A percentile compares a stretch with the other conserved stretches of the same genome.
Conservation (phyloP, 1,140 invertebrate species). For the Drosophila kanapiae region DNA sequence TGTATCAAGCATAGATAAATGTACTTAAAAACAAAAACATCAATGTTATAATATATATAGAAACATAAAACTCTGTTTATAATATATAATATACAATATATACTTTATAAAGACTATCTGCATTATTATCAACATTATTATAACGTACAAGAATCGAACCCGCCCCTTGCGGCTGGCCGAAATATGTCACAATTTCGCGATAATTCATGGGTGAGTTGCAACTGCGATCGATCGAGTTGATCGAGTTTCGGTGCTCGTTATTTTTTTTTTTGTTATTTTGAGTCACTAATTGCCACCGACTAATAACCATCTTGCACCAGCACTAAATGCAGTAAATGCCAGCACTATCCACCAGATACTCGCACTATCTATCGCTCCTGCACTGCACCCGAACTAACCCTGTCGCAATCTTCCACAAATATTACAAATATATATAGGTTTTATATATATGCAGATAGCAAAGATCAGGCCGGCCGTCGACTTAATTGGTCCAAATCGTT, state of each 20-base stretch:
- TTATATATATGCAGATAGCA: neutral
- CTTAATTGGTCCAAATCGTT: slow-evolving; percentile 77
- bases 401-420: slow-evolving; percentile 35
- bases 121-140: slow-evolving; percentile 16
- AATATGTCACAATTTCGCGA: slow-evolving; percentile 85
- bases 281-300: slow-evolving; percentile 35
- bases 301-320: slow-evolving; percentile 24
- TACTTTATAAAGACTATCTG: slow-evolving; percentile 10
- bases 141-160: neutral
- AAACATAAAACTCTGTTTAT: neutral
- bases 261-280: neutral
- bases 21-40: too few relatives aligned
- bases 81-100: slow-evolving; percentile 1
- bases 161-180: slow-evolving; percentile 25
- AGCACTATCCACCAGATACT: slow-evolving; percentile 31
- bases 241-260: slow-evolving; percentile 1
- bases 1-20: neutral
- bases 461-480: slow-evolving; percentile 15
- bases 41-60: neutral
- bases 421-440: neutral
- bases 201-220: slow-evolving; percentile 85
- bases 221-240: slow-evolving; percentile 11
- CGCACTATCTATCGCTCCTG: slow-evolving; percentile 16
- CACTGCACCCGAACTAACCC: slow-evolving; percentile 37
- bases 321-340: slow-evolving; percentile 3